These are phyloP conservation scores for Platichthys flesus DNA, from an alignment of 2,113 vertebrate genomes.

Conservation along the genomic window DNA sequence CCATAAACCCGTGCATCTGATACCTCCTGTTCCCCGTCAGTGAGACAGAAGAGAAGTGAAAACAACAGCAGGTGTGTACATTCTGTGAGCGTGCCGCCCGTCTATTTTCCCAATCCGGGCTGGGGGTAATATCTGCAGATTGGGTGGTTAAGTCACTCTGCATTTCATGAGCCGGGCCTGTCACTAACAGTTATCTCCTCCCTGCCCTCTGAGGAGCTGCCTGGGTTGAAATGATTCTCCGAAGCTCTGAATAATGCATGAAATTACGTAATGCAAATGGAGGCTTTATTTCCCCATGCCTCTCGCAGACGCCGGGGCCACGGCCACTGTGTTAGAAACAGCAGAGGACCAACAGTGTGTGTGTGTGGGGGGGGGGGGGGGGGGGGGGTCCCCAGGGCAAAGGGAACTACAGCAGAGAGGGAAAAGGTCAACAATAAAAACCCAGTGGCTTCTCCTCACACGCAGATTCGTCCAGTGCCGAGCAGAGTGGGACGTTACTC, in stretches of 20 bases:
- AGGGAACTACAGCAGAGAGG: conserved; percentile 51
- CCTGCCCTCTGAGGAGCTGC: conserved; percentile 72
- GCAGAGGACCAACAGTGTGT: conserved; percentile 59
- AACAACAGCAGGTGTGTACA: conserved; percentile 31
- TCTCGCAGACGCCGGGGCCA: conserved; percentile 49
- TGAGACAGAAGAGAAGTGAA: conserved; percentile 10
- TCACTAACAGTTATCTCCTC: conserved; percentile 77
- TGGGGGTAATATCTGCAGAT: conserved; percentile 75
- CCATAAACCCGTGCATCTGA: conserved; percentile 45
- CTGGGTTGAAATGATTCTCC: conserved; percentile 75
- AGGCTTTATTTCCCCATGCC: conserved; percentile 70
- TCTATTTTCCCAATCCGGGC: conserved; percentile 66
- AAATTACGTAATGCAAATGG: conserved; percentile 83
- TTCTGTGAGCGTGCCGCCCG: conserved; percentile 16
- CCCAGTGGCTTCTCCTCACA: conserved; percentile 46
- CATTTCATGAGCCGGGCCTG: conserved; percentile 77
- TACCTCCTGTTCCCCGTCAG: conserved; percentile 42
- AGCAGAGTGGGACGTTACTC: conserved; percentile 37
- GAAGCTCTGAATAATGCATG: conserved; percentile 80
- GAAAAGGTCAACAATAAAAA: conserved; percentile 73
- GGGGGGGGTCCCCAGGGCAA: conserved; percentile 55
- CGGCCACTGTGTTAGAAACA: conserved; percentile 55
- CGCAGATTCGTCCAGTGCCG: conserved; percentile 38
- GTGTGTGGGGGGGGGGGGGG: not conserved
- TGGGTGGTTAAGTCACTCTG: conserved; percentile 75